These are phyloP conservation scores for Hoplias malabaricus DNA, from an alignment of 2,113 vertebrate genomes.

Conservation along the genomic window DNA sequence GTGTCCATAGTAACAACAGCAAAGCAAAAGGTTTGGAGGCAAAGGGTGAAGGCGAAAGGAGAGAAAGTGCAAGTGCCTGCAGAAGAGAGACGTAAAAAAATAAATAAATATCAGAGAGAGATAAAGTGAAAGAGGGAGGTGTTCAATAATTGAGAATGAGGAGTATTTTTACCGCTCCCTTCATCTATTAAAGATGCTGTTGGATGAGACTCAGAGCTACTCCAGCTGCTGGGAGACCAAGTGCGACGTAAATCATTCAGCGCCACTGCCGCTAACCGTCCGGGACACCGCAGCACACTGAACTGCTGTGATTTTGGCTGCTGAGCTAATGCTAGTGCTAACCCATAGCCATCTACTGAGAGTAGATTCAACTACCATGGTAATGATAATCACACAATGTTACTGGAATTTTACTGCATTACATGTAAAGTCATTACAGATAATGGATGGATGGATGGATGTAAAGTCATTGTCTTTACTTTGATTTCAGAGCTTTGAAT, in stretches of 20 bases:
- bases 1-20: not conserved
- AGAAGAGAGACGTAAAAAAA: not conserved
- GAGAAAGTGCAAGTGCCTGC: not conserved
- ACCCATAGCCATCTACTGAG: not conserved
- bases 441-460: too few species aligned
- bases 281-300: slow-evolving; percentile 3
- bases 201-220: slow-evolving; percentile 38
- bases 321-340: slow-evolving; percentile 17
- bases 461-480: too few species aligned
- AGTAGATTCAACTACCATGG: too few species aligned
- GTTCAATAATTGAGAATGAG: slow-evolving; percentile 40
- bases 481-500: too few species aligned
- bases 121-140: slow-evolving; percentile 6
- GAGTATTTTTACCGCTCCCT: slow-evolving; percentile 41
- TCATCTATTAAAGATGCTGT: slow-evolving; percentile 49
- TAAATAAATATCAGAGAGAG: too few species aligned
- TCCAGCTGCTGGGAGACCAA: slow-evolving; percentile 40
- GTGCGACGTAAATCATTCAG: slow-evolving; percentile 48
- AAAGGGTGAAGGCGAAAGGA: not conserved
- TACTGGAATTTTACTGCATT: too few species aligned
- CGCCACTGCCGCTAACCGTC: slow-evolving; percentile 1
- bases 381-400: too few species aligned
- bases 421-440: too few species aligned
- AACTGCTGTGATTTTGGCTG: slow-evolving; percentile 26
- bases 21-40: not conserved